These are phyloP conservation scores for Acleris sparsana DNA, from an alignment of 2,888 invertebrate genomes.

Conservation along the genomic window DNA sequence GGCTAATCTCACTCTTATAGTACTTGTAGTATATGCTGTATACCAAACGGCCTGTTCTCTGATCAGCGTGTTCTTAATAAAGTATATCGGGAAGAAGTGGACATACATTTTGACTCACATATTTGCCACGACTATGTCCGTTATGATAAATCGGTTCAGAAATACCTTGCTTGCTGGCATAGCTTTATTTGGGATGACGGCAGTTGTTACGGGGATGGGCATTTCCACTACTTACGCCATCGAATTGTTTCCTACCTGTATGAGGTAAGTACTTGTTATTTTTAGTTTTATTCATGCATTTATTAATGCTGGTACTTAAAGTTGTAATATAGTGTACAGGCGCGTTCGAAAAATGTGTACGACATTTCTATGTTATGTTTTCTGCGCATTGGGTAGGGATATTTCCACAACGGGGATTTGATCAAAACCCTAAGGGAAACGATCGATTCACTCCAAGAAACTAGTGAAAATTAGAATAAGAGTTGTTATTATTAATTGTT, in stretches of 20 bases:
- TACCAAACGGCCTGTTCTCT: conserved; percentile 2
- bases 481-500: too few relatives aligned
- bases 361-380: too few relatives aligned
- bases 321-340: too few relatives aligned
- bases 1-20: neutral
- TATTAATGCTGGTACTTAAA: too few relatives aligned
- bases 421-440: too few relatives aligned
- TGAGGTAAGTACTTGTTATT: neutral
- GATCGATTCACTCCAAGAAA: too few relatives aligned
- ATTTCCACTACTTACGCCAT: too few relatives aligned
- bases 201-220: conserved; percentile 9
- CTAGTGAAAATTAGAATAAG: too few relatives aligned
- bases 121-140: neutral
- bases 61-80: neutral
- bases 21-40: neutral
- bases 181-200: neutral
- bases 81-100: conserved; percentile 17
- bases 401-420: too few relatives aligned
- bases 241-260: too few relatives aligned
- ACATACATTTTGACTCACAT: conserved; percentile 4
- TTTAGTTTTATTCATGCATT: neutral
- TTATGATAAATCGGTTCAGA: conserved; percentile 4
- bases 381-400: too few relatives aligned
- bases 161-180: neutral
- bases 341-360: too few relatives aligned